Evolutionary conservation across 1,140 invertebrate genomes (phyloP), one percentile per base, ranked within the genome.

Genomic region (Microplitis mediator): DNA sequence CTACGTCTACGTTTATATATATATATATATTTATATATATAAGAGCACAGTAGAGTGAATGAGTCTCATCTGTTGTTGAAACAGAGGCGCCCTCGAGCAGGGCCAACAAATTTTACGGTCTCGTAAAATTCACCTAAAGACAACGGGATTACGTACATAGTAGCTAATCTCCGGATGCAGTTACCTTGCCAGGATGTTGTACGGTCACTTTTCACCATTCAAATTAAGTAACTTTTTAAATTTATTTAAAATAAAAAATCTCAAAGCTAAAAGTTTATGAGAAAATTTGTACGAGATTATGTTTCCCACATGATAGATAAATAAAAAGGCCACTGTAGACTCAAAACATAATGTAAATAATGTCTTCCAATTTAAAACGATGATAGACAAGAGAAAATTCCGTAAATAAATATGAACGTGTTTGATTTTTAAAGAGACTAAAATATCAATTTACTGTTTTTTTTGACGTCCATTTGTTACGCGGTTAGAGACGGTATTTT

Each of bases 31-130:
- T 4, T 13, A 23, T 16, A n/a, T 14, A 23, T 56, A 13, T 5
- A 23, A 56, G 52, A 56, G 8, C 6, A 56, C n/a, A 23, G 16
- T 56, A 5, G 52, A 56, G 39, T 45, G 39, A 45, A 45, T 45
- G 39, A 45, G 0, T 45, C 39, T 45, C 39, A 9, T 11, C 6
- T 45, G 39, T 62, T 32, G 31, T 9, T 35, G 60, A 34, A 31
- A n/a, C 13, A n/a, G 16, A 23, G 14, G 60, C 16, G 36, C 60
- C 69, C 60, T 71, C 58, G 61, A 71, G 60, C 60, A 45, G 9
- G 60, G 69, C 58, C 69, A 71, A 50, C 32, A 60, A 71, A 71
- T 71, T 71, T 71, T 51, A 71, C 69, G 69, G 69, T 71, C 60
- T 71, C 50, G 45, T 71, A 51, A 60, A 71, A 71, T 50, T 54